Base-by-base conservation (phyloP, 2,113 vertebrate species). In the Ceyx cyanopectus region DNA sequence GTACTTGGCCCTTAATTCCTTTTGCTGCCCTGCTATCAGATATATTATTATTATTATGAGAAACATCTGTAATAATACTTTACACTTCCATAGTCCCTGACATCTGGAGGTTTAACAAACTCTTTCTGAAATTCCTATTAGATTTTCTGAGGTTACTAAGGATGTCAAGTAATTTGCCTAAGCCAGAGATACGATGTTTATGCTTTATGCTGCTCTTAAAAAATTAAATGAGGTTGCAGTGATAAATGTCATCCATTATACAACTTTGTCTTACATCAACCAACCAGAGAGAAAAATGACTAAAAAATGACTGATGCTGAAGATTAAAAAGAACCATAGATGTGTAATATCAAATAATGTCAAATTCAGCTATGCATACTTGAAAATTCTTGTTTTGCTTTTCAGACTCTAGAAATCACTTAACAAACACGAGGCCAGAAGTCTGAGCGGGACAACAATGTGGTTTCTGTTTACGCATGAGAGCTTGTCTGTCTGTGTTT, bases 401-500 rank as follows among this genome's bases (percentile, higher is more conserved):
- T 90, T 90, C 72, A 85, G 73, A 89, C 72, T 94, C 80, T 94
- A 92, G 74, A 97, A 97, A 94, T 95, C 96, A 95, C 96, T 92
- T 94, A 93, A 93, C 63, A 98, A 96, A 98, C 97, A 97, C 1
- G 80, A 97, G 93, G 96, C 93, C 95, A 97, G 91, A 96, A 96
- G 89, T 97, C 96, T 97, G 98, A 97, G 97, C 95, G 95, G 96
- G 97, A 97, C 96, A 97, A 96, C 97, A 97, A 97, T 97, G 95
- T 96, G 95, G 95, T 98, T 98, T 97, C 90, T 96, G 95, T 95
- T 96, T 97, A 96, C 95, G 96, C 93, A 97, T 90, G 86, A 95
- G 96, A 75, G 96, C 96, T 97, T 96, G 96, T 94, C 92, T 94
- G 93, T 87, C 97, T 97, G 89, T 98, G 98, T 98, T 98, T 98